Evolutionary conservation across 2,113 vertebrate genomes (phyloP).

Genomic region (Apistogramma diplotaenia): DNA sequence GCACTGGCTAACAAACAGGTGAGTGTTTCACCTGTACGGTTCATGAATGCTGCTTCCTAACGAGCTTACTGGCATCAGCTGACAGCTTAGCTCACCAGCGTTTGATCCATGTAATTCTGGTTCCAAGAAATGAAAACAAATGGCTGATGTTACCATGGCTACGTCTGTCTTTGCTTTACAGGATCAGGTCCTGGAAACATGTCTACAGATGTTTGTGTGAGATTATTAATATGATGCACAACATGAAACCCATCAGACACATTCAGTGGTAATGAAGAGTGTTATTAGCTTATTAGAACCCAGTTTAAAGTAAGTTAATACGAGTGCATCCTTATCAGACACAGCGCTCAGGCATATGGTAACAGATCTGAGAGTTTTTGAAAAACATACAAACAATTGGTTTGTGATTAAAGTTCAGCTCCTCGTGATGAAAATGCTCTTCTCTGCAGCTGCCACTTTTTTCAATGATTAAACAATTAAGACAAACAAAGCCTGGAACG

Average conservation of each 20-base stretch:
- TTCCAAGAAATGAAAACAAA: not conserved
- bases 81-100: not conserved
- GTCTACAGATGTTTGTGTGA: no score
- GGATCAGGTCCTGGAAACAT: no score
- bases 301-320: not conserved
- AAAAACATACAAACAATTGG: not conserved
- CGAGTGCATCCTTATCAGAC: not conserved
- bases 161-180: not conserved
- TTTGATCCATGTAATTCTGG: not conserved
- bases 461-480: conserved; percentile 47
- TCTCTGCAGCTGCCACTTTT: conserved; percentile 19
- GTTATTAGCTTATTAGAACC: fast-evolving
- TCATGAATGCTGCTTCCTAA: no score
- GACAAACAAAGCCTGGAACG: conserved; percentile 39
- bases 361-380: not conserved
- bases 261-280: not conserved
- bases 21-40: no score
- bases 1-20: no score
- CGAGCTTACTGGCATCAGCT: not conserved
- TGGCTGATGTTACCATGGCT: no score
- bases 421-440: not conserved
- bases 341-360: not conserved
- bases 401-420: conserved; percentile 14
- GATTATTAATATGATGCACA: not conserved
- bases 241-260: not conserved